Base-by-base conservation (phyloP, 2,113 vertebrate species). In the Henicopernis longicauda region DNA sequence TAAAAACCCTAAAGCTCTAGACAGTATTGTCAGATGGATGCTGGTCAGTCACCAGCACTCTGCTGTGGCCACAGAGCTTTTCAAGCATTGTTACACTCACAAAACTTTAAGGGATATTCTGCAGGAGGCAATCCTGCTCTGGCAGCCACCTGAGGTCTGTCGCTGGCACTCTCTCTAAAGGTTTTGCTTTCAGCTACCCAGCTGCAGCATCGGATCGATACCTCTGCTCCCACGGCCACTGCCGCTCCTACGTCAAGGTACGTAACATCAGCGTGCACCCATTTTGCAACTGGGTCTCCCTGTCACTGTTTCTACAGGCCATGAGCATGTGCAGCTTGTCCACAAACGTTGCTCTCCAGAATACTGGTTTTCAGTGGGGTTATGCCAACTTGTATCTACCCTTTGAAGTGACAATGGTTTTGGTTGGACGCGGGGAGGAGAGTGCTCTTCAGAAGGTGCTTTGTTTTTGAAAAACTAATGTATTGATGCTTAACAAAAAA, bases 271-370 rank as follows among this genome's bases (percentile, higher is more conserved):
- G 15, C 5, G 1, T 3, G 8, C 44, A 15, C 38, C 8, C 7
- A 0, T 71, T 54, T 54, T 40, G 40, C 5, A 44, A 49, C 27
- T 11, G 16, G 9, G 11, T 62, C n/a, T 71, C 36, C 47, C 38
- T 19, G 32, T 16, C 55, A 26, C 31, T 3, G 2, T 19, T 71
- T n/a, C 45, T 54, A 14, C 36, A 31, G 34, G 25, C 38, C 6
- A 1, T 5, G 27, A 66, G 6, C 4, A 11, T 1, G 0, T 3
- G 3, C 12, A 34, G 9, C 40, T 66, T 61, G n/a, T 21, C 63
- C 31, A 16, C 42, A 59, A 59, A 65, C 0, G 3, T 21, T 9
- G 4, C 26, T 63, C 38, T 25, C 32, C 58, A 63, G 44, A 32
- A 10, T 6, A 29, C 8, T 3, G 16, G 5, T 22, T 49, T 59